Percentiles rank a stretch among this genome's conserved stretches.
phyloP scores from a whole-genome alignment of 2,797 vertebrate species.

The Merluccius polli region DNA sequence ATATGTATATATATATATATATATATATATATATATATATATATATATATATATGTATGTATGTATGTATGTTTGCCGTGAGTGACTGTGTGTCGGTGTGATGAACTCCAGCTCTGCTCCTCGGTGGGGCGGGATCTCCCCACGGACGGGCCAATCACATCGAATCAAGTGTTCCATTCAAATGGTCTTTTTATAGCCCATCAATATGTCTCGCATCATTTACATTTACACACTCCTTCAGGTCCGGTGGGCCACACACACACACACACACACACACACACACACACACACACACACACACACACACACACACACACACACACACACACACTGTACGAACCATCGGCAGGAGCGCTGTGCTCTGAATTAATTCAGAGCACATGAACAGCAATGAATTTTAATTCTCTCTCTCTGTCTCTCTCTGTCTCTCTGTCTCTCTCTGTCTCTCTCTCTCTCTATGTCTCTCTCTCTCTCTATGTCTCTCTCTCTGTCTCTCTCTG shows the following conservation, averaged over 20 bases:
- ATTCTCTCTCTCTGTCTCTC: not conserved
- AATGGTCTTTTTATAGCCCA: not conserved
- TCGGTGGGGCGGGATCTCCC: not conserved
- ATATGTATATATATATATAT: too few relatives aligned
- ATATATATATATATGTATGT: too few relatives aligned
- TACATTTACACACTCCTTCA: slow-evolving; percentile 4
- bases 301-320: not conserved
- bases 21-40: too few relatives aligned
- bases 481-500: too few relatives aligned
- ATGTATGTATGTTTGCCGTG: too few relatives aligned
- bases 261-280: not conserved
- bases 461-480: too few relatives aligned
- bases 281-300: not conserved
- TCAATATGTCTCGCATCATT: not conserved
- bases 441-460: too few relatives aligned
- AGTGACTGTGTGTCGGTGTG: not conserved
- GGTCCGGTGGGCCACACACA: not conserved
- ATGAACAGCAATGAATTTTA: too few relatives aligned
- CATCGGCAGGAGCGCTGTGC: not conserved
- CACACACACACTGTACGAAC: not conserved
- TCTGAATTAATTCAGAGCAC: too few relatives aligned
- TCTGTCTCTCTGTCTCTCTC: too few relatives aligned
- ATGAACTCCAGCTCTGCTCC: not conserved
- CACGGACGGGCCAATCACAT: not conserved
- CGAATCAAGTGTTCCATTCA: not conserved